phyloP scores from a whole-genome alignment of 2,113 vertebrate genomes.

The Panthera uncia region DNA sequence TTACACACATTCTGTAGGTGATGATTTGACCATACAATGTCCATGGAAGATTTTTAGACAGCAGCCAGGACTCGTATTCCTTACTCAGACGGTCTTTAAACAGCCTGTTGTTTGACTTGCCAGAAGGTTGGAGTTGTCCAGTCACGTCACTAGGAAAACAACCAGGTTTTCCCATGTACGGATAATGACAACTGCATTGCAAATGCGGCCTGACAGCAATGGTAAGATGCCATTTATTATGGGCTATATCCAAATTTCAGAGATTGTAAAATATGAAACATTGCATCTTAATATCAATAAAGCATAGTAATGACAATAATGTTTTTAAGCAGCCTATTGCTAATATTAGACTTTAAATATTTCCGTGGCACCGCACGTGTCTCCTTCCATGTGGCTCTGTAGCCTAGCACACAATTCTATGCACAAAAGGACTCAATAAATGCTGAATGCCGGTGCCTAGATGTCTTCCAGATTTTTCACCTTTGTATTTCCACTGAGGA shows the following conservation, averaged over 20 bases:
- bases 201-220: not conserved
- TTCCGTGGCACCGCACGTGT: not conserved
- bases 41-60: not conserved
- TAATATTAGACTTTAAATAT: conserved; percentile 25
- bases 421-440: not conserved
- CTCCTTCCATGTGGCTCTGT: not conserved
- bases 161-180: not conserved
- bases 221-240: not conserved
- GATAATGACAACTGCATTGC: not conserved
- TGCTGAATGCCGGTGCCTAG: not conserved
- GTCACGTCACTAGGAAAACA: not conserved
- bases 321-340: not conserved
- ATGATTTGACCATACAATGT: not conserved
- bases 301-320: not conserved
- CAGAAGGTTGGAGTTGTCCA: not conserved
- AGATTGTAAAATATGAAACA: not conserved
- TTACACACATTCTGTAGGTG: not conserved
- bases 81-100: not conserved
- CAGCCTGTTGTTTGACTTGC: not conserved
- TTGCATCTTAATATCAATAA: not conserved
- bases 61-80: not conserved
- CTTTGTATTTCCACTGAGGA: conserved; percentile 13
- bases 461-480: not conserved
- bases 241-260: not conserved
- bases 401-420: not conserved